Base-by-base conservation (phyloP, 2,113 vertebrate species). In the Bos taurus region DNA sequence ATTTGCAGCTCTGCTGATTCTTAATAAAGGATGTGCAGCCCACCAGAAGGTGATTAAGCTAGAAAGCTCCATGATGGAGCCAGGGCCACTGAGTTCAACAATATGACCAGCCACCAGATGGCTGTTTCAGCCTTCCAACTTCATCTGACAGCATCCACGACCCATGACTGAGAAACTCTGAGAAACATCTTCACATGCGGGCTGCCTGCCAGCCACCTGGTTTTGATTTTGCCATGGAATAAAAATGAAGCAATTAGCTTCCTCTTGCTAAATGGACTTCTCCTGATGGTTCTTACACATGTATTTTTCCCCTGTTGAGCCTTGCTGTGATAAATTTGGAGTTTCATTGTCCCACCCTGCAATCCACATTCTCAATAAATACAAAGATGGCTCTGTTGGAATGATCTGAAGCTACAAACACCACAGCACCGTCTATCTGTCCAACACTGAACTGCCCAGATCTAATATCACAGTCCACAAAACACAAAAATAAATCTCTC, bases 231-330 rank as follows among this genome's bases (percentile, higher is more conserved):
- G 88, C 92, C 92, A 59, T 91, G 74, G 91, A 97, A 97, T 96
- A 97, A 97, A 97, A 96, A 93, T 96, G 87, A 98, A 97, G 94
- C 94, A 95, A 92, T 97, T 97, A 98, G 95, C 43, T 98, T 98
- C 97, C 97, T 94, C 43, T 97, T 97, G 98, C 89, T 98, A 97
- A 97, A 92, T 93, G 96, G 94, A 95, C 91, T 97, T 97, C 89
- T 98, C 97, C 96, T 90, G 97, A 86, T 93, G 93, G 85, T 96
- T 87, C 93, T 77, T 94, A 93, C 91, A 93, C 86, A 78, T 28
- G 74, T 84, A 87, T 88, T 59, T 82, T 86, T 40, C 93, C 88
- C 91, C 96, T 93, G 52, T 95, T 95, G 97, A 94, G 97, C 14
- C 50, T 93, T 91, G 84, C 95, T 86, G 71, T 95, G 91, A 95